A percentile compares a stretch with the other conserved stretches of the same genome.
These are phyloP conservation scores for Eufriesea mexicana DNA, from an alignment of 1,140 invertebrate genomes.

Conservation along the genomic window DNA sequence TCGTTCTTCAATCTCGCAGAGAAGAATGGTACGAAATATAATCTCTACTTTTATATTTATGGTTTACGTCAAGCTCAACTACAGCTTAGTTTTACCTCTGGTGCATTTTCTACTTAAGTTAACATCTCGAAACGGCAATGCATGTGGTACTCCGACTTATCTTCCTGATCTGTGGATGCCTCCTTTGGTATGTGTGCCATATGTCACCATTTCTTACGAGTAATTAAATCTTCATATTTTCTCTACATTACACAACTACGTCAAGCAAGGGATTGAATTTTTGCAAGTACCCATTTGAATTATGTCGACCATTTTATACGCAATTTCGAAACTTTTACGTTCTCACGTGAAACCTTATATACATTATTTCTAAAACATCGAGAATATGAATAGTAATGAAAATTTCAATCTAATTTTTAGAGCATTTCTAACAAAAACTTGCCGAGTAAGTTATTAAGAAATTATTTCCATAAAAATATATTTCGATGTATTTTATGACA, in stretches of 20 bases:
- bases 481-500: too few species aligned
- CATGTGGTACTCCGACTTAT: not conserved
- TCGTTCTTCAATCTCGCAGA: not conserved
- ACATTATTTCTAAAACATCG: too few species aligned
- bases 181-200: not conserved
- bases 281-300: not conserved
- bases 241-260: not conserved
- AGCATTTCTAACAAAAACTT: too few species aligned
- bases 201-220: not conserved
- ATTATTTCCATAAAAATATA: too few species aligned
- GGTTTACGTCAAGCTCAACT: not conserved
- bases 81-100: not conserved
- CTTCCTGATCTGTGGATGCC: not conserved
- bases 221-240: constrained; percentile 10
- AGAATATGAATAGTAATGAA: too few species aligned
- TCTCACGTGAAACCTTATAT: not conserved
- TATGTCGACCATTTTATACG: not conserved
- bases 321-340: not conserved
- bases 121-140: not conserved
- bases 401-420: too few species aligned
- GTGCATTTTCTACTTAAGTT: not conserved
- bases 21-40: not conserved
- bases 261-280: not conserved
- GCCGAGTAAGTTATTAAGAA: too few species aligned
- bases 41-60: not conserved